Evolutionary conservation across 1,140 invertebrate species (phyloP).

Genomic region (Lepidurus arcticus): DNA sequence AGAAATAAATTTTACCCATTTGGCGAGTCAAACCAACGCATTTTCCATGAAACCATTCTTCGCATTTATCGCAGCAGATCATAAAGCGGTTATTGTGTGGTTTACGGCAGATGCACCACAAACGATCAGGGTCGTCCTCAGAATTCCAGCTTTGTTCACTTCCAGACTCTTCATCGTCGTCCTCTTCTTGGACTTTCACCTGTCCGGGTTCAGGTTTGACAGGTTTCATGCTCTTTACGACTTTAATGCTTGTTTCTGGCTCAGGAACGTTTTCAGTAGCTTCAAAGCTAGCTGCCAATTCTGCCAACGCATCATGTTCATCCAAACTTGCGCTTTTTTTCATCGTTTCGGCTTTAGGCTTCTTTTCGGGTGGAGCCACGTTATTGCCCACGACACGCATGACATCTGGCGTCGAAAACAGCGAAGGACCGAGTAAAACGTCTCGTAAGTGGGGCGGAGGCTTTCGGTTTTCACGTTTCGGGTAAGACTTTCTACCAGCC

Average conservation of each 20-base stretch:
- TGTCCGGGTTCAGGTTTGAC: background rate
- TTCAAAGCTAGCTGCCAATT: background rate
- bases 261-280: background rate
- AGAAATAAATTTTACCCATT: conserved; percentile 55
- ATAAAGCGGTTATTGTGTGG: conserved; percentile 95
- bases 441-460: conserved; percentile 53
- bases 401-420: conserved; percentile 22
- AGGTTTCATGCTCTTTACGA: background rate
- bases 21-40: conserved; percentile 89
- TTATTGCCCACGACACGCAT: conserved; percentile 25
- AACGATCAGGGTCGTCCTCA: conserved; percentile 86
- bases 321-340: conserved; percentile 27
- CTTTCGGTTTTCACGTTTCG: conserved; percentile 63
- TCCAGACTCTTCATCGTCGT: conserved; percentile 54
- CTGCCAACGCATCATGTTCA: background rate
- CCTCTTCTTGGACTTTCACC: conserved; percentile 38
- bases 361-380: conserved; percentile 1
- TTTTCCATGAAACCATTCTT: conserved; percentile 95
- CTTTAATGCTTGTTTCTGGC: background rate
- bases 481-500: conserved; percentile 41
- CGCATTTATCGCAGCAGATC: conserved; percentile 94
- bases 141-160: conserved; percentile 53
- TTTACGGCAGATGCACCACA: conserved; percentile 93
- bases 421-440: conserved; percentile 37
- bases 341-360: conserved; percentile 31